Evolutionary conservation across 2,113 vertebrate species (phyloP), one percentile per base, ranked within the genome.

Genomic region (Mus spicilegus): DNA sequence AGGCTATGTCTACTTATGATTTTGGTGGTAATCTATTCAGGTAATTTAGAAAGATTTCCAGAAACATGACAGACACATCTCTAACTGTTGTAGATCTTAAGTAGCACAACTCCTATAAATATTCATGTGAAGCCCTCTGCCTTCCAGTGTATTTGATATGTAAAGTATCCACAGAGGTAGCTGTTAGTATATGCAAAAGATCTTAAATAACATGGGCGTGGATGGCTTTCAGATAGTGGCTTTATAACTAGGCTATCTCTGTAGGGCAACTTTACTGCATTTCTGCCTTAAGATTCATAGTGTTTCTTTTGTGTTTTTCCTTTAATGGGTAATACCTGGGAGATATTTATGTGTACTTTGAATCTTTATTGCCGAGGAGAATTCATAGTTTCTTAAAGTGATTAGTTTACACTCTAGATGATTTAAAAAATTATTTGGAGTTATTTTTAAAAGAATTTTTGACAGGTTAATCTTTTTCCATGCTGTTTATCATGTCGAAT

Each of bases 401-500:
- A 28, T 58, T 56, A 26, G 5, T 8, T 95, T 82, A 70, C 26
- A 76, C 67, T 56, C 75, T 58, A 16, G 42, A 54, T 67, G 12
- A 0, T 33, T 85, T 1, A 30, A 56, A 56, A 89, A 56, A 36
- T 89, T 58, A 3, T 92, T 39, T 81, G 7, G 1, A 30, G 13
- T 65, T 9, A 77, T 72, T 61, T 36, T 72, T 65, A 65, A 0
- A 20, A 28, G 39, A 19, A 10, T 86, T 96, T 7, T 70, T 92
- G 61, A 93, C 51, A 70, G 24, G 7, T 16, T 63, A 63, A 1
- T 36, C 0, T 0, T 42, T 54, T 82, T 20, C n/a, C 54, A 1
- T 77, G 1, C n/a, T 49, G 39, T 13, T 26, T 86, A 39, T 84
- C 4, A 9, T 67, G 3, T 63, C 0, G 0, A n/a, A 39, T 26